phyloP scores from a whole-genome alignment of 1,140 invertebrate genomes.

The Scaptodrosophila lebanonensis region DNA sequence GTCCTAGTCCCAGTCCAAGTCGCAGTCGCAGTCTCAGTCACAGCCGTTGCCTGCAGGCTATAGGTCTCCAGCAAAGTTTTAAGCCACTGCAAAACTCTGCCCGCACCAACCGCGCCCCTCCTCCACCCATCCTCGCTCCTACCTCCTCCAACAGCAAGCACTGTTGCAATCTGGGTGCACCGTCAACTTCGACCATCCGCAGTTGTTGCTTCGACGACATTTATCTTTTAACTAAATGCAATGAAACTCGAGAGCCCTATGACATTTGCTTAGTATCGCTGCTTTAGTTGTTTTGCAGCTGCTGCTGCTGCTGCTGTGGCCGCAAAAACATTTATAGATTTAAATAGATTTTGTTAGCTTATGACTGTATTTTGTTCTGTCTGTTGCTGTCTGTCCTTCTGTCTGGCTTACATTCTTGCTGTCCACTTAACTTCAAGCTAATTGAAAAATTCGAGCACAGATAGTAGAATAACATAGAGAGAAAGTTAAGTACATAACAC shows the following conservation, averaged over 20 bases:
- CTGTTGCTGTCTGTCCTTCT: background rate
- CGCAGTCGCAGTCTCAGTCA: too few relatives aligned
- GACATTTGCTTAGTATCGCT: background rate
- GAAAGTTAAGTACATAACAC: too few relatives aligned
- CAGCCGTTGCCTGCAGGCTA: too few relatives aligned
- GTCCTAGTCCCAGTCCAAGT: too few relatives aligned
- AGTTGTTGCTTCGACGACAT: slow-evolving; percentile 18
- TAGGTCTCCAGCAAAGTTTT: slow-evolving; percentile 22
- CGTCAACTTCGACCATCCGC: too few relatives aligned
- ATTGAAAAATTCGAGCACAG: too few relatives aligned
- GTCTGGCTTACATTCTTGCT: background rate
- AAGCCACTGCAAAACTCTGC: slow-evolving; percentile 14
- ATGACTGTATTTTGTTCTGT: slow-evolving; percentile 4
- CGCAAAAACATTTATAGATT: slow-evolving; percentile 31
- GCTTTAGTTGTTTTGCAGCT: background rate
- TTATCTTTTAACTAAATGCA: slow-evolving; percentile 35
- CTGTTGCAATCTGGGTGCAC: too few relatives aligned
- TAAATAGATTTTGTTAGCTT: too few relatives aligned
- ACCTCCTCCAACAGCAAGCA: too few relatives aligned
- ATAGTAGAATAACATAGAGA: too few relatives aligned
- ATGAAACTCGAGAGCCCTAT: slow-evolving; percentile 19
- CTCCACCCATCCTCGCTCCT: background rate
- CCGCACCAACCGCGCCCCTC: too few relatives aligned
- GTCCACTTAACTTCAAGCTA: slow-evolving; percentile 8
- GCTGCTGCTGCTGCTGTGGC: background rate